Percentiles rank a stretch among this genome's conserved stretches.
These are phyloP conservation scores for Dufourea novaeangliae DNA, from an alignment of 1,140 invertebrate genomes.

Conservation along the genomic window DNA sequence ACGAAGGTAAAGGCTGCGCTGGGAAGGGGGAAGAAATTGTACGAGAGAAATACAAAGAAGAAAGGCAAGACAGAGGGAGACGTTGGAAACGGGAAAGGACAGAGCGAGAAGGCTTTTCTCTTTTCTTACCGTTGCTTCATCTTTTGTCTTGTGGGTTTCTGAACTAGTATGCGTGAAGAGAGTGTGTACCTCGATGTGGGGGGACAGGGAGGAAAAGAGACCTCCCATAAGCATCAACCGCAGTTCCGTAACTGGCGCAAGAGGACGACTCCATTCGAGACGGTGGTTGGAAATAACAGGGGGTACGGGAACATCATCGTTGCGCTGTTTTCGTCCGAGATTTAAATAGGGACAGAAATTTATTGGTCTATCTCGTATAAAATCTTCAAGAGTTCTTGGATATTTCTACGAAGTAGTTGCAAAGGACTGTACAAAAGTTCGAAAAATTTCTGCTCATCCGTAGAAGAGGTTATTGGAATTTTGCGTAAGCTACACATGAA, in stretches of 20 bases:
- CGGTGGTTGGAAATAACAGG: not conserved
- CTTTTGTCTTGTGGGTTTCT: not conserved
- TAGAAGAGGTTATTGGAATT: not conserved
- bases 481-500: not conserved
- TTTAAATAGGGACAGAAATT: not conserved
- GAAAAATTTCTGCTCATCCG: not conserved
- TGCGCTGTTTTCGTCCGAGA: not conserved
- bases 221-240: constrained; percentile 18
- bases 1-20: not conserved
- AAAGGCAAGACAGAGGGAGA: not conserved
- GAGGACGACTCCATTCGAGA: not conserved
- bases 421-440: not conserved
- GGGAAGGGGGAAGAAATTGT: constrained; percentile 59
- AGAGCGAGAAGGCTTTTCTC: not conserved
- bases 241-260: constrained; percentile 13
- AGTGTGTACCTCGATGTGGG: not conserved
- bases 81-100: not conserved
- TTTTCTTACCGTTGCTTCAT: constrained; percentile 25
- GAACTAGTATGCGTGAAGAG: not conserved
- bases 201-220: not conserved
- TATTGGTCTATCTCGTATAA: not conserved
- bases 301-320: not conserved
- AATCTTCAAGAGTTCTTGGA: not conserved
- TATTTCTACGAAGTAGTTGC: not conserved
- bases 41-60: constrained; percentile 33